Evolutionary conservation across 2,888 invertebrate genomes (phyloP).

Genomic region (Aphrophora alni): DNA sequence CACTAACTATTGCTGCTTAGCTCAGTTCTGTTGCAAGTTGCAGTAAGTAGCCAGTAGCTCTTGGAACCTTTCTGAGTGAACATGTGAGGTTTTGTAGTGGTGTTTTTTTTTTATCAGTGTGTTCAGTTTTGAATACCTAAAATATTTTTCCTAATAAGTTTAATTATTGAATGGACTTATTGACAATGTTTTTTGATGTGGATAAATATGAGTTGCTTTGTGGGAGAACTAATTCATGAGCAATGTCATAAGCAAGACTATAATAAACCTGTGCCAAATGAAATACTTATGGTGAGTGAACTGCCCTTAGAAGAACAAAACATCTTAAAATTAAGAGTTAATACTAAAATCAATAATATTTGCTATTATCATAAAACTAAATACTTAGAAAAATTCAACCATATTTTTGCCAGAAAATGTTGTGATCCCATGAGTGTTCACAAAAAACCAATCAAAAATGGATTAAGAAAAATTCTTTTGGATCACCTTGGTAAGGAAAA

Average conservation of each 20-base stretch:
- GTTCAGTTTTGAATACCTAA: no score
- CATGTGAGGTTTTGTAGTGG: no score
- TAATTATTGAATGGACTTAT: no score
- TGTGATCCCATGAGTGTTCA: background rate
- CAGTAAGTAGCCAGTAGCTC: no score
- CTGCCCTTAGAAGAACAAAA: background rate
- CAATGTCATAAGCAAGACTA: slow-evolving; percentile 17
- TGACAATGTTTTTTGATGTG: background rate
- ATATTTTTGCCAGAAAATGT: slow-evolving; percentile 11
- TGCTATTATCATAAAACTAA: background rate
- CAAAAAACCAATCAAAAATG: background rate
- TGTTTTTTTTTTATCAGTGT: no score
- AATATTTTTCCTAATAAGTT: no score
- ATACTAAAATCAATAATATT: no score
- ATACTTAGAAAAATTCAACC: slow-evolving; percentile 3
- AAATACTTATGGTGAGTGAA: slow-evolving; percentile 13
- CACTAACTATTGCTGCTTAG: no score
- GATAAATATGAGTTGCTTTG: slow-evolving; percentile 18
- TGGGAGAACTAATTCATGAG: slow-evolving; percentile 17
- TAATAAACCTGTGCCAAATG: background rate
- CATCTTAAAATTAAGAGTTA: no score
- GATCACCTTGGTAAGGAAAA: background rate
- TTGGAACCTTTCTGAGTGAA: no score
- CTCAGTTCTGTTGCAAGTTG: no score
- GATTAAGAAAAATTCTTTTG: background rate